Evolutionary conservation across 2,797 vertebrate genomes (phyloP), one percentile per base, ranked within the genome.

Genomic region (Centropyge bicolor): DNA sequence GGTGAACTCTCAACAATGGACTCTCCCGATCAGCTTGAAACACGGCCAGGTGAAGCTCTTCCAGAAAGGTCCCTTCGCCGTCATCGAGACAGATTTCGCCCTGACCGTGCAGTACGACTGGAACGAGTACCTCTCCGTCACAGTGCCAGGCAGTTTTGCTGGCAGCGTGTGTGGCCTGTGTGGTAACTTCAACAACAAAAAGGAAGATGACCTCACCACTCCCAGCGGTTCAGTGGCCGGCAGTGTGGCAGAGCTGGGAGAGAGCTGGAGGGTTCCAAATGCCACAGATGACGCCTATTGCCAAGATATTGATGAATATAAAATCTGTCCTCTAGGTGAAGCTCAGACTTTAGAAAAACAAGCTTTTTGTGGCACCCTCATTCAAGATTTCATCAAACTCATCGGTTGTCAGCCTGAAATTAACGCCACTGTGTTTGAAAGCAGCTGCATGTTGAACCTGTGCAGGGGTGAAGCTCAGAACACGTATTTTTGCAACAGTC

Each of bases 71-170:
- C 54, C 22, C 0, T 90, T 27, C 1, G 52, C 91, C 0, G 0
- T 93, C 12, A 59, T 97, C 16, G 77, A 94, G 60, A 93, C 93
- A 0, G 77, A 94, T 82, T 97, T 97, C 6, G 85, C 84, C 0
- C 86, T 97, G 70, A 88, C 63, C 2, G 88, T 97, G 54, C 76
- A 88, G 49, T 97, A 96, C 0, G 71, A 97, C 82, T 96, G 96
- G 96, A 82, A 94, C 0, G 56, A 86, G 65, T 92, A 86, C 16
- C 59, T 97, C 56, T 46, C 76, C 0, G 40, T 97, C 36, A 94
- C 86, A 27, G 72, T 97, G 35, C 93, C 95, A 0, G 0, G 27
- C 0, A 43, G 11, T 20, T 93, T 96, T 81, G 77, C 27, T 0
- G 88, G 78, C 14, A 94, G 84, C 6, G 87, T 96, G 6, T 96